Evolutionary conservation across 2,888 invertebrate genomes (phyloP), one percentile per base, ranked within the genome.

Genomic region (Diaphora mendica): DNA sequence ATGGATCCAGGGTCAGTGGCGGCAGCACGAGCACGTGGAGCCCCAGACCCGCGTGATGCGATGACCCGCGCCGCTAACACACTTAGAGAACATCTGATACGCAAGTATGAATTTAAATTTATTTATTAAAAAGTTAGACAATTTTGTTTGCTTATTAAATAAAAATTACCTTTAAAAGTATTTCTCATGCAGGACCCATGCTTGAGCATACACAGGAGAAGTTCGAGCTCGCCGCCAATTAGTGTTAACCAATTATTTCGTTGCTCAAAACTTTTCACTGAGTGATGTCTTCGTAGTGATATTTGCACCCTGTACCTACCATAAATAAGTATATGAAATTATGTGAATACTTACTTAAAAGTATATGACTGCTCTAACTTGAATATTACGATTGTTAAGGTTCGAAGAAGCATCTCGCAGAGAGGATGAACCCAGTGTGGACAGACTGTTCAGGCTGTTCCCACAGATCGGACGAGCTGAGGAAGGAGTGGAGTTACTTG

Each of bases 401-500:
- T 99, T 99, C 91, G 98, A 99, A 85, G 99, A 99, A 88, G 99
- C 99, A 8, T 98, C 99, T 0, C 97, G 97, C 73, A 97, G 97
- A 70, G 98, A 98, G 85, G 99, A 99, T 91, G 96, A 98, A 64
- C 98, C 98, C 0, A 98, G 98, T 0, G 98, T 99, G 30, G 99
- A 99, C 90, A 96, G 99, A 73, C 98, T 99, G 90, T 99, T 99
- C 92, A 99, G 99, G 93, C 97, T 99, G 87, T 99, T 99, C 93
- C 99, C 99, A 0, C 96, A 99, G 76, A 96, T 99, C 15, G 99
- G 99, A 30, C 97, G 98, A 93, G 98, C 99, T 77, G 97, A 98
- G 64, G 98, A 98, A 85, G 99, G 99, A 0, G 96, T 99, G 23
- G 97, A 97, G 75, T 97, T 98, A 85, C 99, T 99, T 88, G 98